Evolutionary conservation across 2,797 vertebrate genomes (phyloP), one percentile per base, ranked within the genome.

Genomic region (Pelobates cultripes): DNA sequence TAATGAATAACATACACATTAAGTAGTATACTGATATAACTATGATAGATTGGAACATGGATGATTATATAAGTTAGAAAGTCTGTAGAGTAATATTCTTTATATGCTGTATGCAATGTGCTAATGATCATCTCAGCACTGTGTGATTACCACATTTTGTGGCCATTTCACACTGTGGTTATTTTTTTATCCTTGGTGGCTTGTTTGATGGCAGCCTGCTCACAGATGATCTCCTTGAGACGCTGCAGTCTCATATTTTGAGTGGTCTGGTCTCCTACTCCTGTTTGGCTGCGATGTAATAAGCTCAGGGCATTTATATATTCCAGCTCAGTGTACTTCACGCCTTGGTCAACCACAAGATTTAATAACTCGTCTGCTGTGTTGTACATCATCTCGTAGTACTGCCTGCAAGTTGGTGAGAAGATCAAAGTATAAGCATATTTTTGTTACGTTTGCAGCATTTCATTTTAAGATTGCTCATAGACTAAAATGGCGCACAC

Each of bases 321-420:
- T 86, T 99, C 97, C 90, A 99, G 94, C 92, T 99, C 98, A 0
- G 96, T 97, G 91, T 95, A 95, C 87, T 97, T 97, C 75, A 99
- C 97, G 0, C 98, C 98, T 89, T 99, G 98, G 87, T 99, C 98
- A 92, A 99, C 97, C 90, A 99, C 95, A 76, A 99, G 95, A 90
- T 98, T 97, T 77, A 99, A 90, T 82, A 99, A 94, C 94, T 99
- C 98, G 0, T 99, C 97, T 0, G 97, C 96, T 0, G 96, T 96
- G 94, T 99, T 99, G 94, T 99, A 99, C 78, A 99, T 91, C 97
- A 99, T 99, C 93, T 99, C 98, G 0, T 99, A 99, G 85, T 99
- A 99, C 87, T 99, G 98, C 93, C 98, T 99, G 90, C 0, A 85
- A 60, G 69, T 72, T 45, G 71, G 85, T 82, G 53, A 81, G 0